phyloP scores from a whole-genome alignment of 2,888 invertebrate genomes.

The Ectemnius continuus region DNA sequence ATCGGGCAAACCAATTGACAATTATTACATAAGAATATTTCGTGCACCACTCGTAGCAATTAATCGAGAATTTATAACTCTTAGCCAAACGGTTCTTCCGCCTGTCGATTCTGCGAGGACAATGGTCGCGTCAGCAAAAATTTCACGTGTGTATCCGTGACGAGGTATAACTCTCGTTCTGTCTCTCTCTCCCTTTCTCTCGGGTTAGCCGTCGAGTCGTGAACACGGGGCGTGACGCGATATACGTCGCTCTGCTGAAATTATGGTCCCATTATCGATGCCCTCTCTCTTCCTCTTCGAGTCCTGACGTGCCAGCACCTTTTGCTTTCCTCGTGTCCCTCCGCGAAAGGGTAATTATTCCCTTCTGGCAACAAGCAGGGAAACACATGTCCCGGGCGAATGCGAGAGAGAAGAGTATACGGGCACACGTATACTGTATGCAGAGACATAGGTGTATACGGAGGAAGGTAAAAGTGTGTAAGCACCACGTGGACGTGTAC shows the following conservation, averaged over 20 bases:
- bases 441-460: no score
- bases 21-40: no score
- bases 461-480: not conserved
- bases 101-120: no score
- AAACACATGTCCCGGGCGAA: slow-evolving; percentile 70
- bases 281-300: slow-evolving; percentile 31
- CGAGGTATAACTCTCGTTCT: slow-evolving; percentile 73
- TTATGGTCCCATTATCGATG: slow-evolving; percentile 58
- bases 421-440: not conserved
- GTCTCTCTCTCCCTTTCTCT: no score
- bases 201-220: slow-evolving; percentile 13
- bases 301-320: slow-evolving; percentile 16
- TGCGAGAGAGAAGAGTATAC: slow-evolving; percentile 23
- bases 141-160: slow-evolving; percentile 79
- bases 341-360: slow-evolving; percentile 66
- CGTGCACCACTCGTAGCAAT: no score
- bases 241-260: slow-evolving; percentile 47
- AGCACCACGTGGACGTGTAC: slow-evolving; percentile 41
- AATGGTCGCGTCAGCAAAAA: not conserved
- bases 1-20: no score
- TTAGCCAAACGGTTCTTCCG: no score
- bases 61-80: no score
- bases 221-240: slow-evolving; percentile 44
- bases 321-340: not conserved
- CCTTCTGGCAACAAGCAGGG: slow-evolving; percentile 61